Evolutionary conservation across 2,797 vertebrate genomes (phyloP), one percentile per base, ranked within the genome.

Genomic region (Chromis chromis): DNA sequence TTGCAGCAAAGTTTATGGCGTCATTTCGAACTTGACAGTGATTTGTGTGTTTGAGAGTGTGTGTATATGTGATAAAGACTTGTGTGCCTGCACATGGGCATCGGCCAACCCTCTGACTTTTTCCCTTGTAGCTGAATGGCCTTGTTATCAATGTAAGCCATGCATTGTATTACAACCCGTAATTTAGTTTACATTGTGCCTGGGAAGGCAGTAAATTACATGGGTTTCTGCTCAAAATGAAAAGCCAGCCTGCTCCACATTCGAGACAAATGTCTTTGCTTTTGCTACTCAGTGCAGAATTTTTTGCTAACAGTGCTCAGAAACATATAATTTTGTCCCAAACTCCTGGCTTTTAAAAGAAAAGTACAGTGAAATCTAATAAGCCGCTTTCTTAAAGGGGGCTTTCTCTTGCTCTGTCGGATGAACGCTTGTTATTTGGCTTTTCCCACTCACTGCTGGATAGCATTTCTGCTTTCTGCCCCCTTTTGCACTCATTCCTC

Each of bases 131-230:
- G 76, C 65, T 12, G 8, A 87, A 76, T 59, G 56, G 57, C 74
- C 83, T 86, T 86, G 87, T 89, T 92, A 90, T 93, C 86, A 90
- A 74, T 77, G 77, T 68, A 77, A 87, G 85, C 85, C 88, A 90
- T 89, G 88, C 89, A 87, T 91, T 91, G 90, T 89, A 81, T 89
- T 91, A 91, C 87, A 93, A 88, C 89, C 79, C 25, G 79, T 89
- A 93, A 94, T 94, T 94, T 91, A 88, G 81, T 90, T 89, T 90
- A 89, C 87, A 91, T 92, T 92, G 89, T 81, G 85, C 84, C 82
- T 75, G 76, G 74, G 72, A 84, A 84, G 80, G 83, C 79, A 79
- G 69, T 90, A 88, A 93, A 94, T 92, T 89, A 87, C 82, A 90
- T 66, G 82, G 76, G 76, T 83, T 90, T 85, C 71, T 87, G 72